Conservation (phyloP, 2,797 vertebrate genomes). For the Hylomyscus alleni region DNA sequence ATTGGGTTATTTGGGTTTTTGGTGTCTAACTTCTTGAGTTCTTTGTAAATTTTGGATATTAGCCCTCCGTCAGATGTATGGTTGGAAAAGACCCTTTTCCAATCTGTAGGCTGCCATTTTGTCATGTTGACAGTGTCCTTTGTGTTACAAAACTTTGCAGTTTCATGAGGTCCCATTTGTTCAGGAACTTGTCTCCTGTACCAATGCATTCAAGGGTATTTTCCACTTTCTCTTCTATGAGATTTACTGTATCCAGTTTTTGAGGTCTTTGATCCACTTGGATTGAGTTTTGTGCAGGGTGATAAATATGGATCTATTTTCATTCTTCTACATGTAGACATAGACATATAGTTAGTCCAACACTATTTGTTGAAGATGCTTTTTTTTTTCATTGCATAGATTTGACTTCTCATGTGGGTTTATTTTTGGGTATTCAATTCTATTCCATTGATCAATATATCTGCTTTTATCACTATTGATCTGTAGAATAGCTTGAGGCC, state of each 20-base stretch:
- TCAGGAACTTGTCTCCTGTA: not conserved
- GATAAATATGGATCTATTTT: not conserved
- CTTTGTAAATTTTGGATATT: too few species aligned
- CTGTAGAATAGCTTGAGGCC: not conserved
- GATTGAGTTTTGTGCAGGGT: not conserved
- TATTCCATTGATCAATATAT: not conserved
- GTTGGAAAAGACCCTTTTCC: too few species aligned
- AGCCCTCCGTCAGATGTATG: too few species aligned
- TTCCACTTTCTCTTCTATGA: not conserved
- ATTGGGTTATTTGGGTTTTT: too few species aligned
- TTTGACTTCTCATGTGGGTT: not conserved
- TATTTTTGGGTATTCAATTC: not conserved
- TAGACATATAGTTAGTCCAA: not conserved
- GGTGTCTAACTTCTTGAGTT: too few species aligned
- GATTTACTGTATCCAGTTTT: not conserved
- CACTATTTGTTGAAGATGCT: not conserved
- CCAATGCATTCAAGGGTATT: not conserved
- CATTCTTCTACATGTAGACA: not conserved
- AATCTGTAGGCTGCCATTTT: too few species aligned
- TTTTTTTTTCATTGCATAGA: not conserved
- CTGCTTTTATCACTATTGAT: not conserved
- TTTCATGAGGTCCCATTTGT: not conserved
- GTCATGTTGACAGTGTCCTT: too few species aligned
- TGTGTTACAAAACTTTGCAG: not conserved
- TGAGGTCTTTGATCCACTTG: not conserved